phyloP scores from a whole-genome alignment of 1,140 invertebrate genomes.

The Dicyema japonicum region DNA sequence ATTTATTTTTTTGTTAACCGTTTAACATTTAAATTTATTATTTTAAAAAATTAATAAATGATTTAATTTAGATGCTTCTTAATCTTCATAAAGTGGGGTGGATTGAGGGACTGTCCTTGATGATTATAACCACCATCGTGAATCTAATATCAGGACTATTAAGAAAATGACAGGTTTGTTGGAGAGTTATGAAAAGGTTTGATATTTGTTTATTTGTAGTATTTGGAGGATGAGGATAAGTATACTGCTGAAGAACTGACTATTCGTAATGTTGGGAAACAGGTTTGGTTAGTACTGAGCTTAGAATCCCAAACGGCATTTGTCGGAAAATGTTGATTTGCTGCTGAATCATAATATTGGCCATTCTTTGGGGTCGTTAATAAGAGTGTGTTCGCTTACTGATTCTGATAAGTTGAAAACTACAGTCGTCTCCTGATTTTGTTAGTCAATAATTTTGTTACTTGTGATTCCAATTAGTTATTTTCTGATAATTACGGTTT shows the following conservation, averaged over 20 bases:
- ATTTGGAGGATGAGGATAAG: conserved; percentile 90
- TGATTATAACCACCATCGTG: conserved; percentile 72
- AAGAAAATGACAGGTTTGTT: conserved; percentile 80
- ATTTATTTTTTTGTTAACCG: background rate
- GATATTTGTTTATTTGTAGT: conserved; percentile 21
- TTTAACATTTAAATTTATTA: background rate
- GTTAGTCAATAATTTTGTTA: no score
- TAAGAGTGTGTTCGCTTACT: background rate
- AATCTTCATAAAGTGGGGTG: conserved; percentile 96
- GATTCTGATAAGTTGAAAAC: background rate
- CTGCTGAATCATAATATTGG: conserved; percentile 93
- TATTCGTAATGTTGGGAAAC: conserved; percentile 97
- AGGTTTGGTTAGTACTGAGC: conserved; percentile 27
- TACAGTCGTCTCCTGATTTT: no score
- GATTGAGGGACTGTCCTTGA: conserved; percentile 84
- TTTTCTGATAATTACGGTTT: no score
- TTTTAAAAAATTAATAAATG: conserved; percentile 1
- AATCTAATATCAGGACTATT: conserved; percentile 47
- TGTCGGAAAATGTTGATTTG: conserved; percentile 85
- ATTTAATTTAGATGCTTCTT: conserved; percentile 43
- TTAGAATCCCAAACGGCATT: conserved; percentile 78
- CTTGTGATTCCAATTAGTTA: no score
- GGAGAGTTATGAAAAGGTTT: conserved; percentile 82
- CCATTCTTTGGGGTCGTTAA: conserved; percentile 58
- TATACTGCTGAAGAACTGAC: conserved; percentile 97